Percentiles rank a stretch among this genome's conserved stretches.
phyloP scores from a whole-genome alignment of 2,797 vertebrate genomes.

The Lemur catta region DNA sequence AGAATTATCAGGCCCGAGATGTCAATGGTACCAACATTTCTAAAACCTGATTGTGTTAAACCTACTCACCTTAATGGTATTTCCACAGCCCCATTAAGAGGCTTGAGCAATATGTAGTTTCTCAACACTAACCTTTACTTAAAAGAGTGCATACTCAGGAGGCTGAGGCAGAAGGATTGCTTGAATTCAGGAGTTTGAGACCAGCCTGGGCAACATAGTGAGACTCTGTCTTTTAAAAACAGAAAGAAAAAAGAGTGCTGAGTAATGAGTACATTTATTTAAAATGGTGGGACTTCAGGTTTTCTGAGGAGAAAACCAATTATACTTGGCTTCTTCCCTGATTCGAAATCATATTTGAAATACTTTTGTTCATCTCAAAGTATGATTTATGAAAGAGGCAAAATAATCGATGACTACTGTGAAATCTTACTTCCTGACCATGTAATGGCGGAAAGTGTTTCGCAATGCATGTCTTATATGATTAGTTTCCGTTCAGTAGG shows the following conservation, averaged over 20 bases:
- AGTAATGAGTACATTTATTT: not conserved
- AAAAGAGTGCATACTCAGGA: not conserved
- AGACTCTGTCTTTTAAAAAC: not conserved
- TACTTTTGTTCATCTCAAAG: not conserved
- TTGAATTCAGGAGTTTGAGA: not conserved
- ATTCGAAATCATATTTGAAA: slow-evolving; percentile 24
- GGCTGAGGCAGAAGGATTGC: not conserved
- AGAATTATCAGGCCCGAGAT: not conserved
- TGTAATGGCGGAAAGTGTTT: not conserved
- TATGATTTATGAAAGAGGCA: not conserved
- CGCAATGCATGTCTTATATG: not conserved
- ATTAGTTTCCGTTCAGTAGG: not conserved
- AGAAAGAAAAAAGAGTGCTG: not conserved
- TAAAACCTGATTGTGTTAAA: not conserved
- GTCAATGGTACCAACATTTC: not conserved
- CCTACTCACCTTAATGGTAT: not conserved
- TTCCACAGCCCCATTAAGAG: not conserved
- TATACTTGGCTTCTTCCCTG: not conserved
- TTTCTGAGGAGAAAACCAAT: not conserved
- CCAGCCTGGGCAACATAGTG: not conserved
- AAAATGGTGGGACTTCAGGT: not conserved
- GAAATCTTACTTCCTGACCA: not conserved
- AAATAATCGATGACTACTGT: not conserved
- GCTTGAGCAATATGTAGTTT: not conserved
- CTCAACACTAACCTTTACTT: not conserved